Base-by-base conservation (phyloP, 2,888 invertebrate genomes). In the Hoplodrina blanda region DNA sequence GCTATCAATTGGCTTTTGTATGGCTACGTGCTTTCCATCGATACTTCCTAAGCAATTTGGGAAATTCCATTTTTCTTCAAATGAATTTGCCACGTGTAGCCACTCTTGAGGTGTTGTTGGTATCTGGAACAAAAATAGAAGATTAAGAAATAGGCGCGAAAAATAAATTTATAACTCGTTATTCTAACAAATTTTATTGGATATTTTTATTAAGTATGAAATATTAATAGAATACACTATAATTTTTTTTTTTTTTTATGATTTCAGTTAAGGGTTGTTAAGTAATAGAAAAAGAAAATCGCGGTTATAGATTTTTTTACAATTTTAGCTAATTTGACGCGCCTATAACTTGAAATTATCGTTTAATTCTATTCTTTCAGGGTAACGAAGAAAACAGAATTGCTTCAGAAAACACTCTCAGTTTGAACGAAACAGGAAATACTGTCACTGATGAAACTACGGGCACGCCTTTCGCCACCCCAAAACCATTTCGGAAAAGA, bases 101-200 rank as follows among this genome's bases (percentile, higher is more conserved):
- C 66, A 72, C 61, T 72, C 70, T 78, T 80, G 72, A 65, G 77
- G 57, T 69, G 79, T 65, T 69, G 73, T 77, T 66, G 79, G 73
- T 55, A 68, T 62, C 62, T 68, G 68, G 56, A 72, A 72, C 53
- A 72, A 72, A 71, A 71, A 66, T 61, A 70, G 70, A 70, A 70
- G 62, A 72, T 72, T 73, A 77, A 73, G 70, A 69, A 66, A 76
- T 71, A 67, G 67, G 75, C 71, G 63, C 70, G 61, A 70, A 64
- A 64, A 70, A 64, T 70, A 70, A 64, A 70, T 71, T 57, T 71
- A 71, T 71, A 71, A 75, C 67, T 71, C 68, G 71, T 68, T 75
- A 75, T 71, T 75, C 71, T 71, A 68, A 71, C 72, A 73, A 76
- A 76, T 76, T 76, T 68, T 76, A 72, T 71, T 71, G 63, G 69